Evolutionary conservation across 2,797 vertebrate genomes (phyloP), one percentile per base, ranked within the genome.

Genomic region (Apogon talboti): DNA sequence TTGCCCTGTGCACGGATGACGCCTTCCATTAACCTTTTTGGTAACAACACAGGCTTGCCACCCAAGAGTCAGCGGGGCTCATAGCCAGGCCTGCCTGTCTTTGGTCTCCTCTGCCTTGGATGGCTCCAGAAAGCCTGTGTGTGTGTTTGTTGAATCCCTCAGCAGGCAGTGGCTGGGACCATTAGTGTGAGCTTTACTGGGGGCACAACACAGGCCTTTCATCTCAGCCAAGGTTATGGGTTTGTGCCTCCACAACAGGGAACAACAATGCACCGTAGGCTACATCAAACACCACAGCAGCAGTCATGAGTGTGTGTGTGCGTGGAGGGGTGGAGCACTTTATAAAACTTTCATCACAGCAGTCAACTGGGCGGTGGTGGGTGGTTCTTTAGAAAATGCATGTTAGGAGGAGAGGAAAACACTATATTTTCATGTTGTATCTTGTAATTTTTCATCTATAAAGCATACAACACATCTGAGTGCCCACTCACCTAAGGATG

Each of bases 191-290:
- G 75, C 82, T 87, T 90, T 86, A 89, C 83, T 74, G 83, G 80
- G 84, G 82, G 78, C 83, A 90, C 72, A 66, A 68, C 56, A 6
- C n/a, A 42, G 65, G 49, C 74, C 91, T 90, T 91, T 91, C 83
- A 91, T 91, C 82, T 91, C 11, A 44, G 71, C 76, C 73, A 78
- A 86, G 89, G 89, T 91, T 87, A 91, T 52, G 72, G 71, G 82
- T 83, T 65, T 81, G 78, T 86, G 84, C 78, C 81, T 77, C 66
- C 66, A 79, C 75, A 83, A 72, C 59, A 70, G 55, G 72, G 66
- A 71, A 64, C 72, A 79, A 88, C 84, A 90, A 86, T 79, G 66
- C 81, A 79, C 79, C 72, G 60, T 61, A 52, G 79, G 83, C 78
- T 57, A 82, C 66, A 90, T 90, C 83, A 90, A 90, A 90, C 79